Evolutionary conservation across 2,888 invertebrate genomes (phyloP).

Genomic region (Yponomeuta evonymella): DNA sequence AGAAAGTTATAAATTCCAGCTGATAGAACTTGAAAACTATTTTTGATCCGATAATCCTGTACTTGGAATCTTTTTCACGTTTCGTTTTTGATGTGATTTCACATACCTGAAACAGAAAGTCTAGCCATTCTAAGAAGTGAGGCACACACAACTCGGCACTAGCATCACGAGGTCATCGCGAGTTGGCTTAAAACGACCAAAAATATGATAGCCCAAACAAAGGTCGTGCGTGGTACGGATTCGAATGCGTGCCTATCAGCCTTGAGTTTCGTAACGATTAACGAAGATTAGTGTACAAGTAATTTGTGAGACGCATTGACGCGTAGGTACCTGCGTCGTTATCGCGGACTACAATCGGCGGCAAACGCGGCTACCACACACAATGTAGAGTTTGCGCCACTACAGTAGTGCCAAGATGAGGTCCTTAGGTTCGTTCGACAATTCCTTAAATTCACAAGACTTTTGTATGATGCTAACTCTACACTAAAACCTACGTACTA

Average conservation of each 20-base stretch:
- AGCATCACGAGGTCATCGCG: neutral
- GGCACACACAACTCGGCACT: neutral
- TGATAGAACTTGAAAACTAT: too few species aligned
- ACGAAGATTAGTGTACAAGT: neutral
- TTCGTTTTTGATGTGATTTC: too few species aligned
- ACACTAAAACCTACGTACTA: too few species aligned
- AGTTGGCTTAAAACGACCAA: neutral
- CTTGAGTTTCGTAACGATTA: neutral
- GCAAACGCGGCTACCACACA: neutral
- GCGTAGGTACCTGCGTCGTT: neutral
- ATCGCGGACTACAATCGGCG: neutral
- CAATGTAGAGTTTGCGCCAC: too few species aligned
- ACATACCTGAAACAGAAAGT: neutral
- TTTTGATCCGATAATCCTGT: too few species aligned
- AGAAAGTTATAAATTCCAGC: too few species aligned
- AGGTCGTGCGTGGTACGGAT: slow-evolving; percentile 2
- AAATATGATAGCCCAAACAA: neutral
- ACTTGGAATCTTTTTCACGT: too few species aligned
- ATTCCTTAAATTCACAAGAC: too few species aligned
- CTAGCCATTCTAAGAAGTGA: neutral
- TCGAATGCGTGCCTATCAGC: neutral
- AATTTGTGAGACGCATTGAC: neutral
- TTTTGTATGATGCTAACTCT: too few species aligned
- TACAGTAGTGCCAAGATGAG: too few species aligned
- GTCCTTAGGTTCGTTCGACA: too few species aligned